Evolutionary conservation across 2,113 vertebrate genomes (phyloP), one percentile per base, ranked within the genome.

Genomic region (Coreoperca whiteheadi): DNA sequence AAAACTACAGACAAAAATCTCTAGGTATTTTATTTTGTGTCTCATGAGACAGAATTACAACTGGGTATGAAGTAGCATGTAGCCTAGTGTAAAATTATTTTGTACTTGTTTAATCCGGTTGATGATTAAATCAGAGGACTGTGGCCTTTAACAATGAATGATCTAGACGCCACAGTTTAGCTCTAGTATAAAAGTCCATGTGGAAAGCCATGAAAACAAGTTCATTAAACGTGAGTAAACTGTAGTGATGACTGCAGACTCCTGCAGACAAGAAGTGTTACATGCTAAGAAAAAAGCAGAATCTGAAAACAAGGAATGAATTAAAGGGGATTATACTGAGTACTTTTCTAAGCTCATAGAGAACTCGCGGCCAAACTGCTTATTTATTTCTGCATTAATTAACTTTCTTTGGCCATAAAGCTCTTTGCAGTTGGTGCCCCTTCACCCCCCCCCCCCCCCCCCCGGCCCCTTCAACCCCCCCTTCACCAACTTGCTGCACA

Each of bases 311-410:
- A 68, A 64, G 48, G 72, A 66, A 61, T 67, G 59, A 72, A n/a
- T n/a, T n/a, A n/a, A 74, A 81, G 59, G 25, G 1, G 86, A 82
- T 85, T 88, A 84, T 4, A 66, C 54, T 34, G 48, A 84, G 77
- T 3, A 76, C 53, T 70, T 87, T 82, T 65, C 63, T 76, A 77
- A 91, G 74, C 81, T 81, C 57, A 67, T 79, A 53, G 81, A 88
- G 80, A 81, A 82, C 74, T 86, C 41, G 0, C 76, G 64, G 78
- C 54, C 74, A 85, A 93, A 87, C 43, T 85, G 77, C 65, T 87
- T 86, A 88, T 91, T 92, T 89, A 90, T 91, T 91, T 93, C 87
- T 92, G 87, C 89, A 91, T 94, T 94, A 89, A 94, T 94, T 88
- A 90, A 94, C 91, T 93, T 87, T 87, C 74, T 83, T 83, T 75